Evolutionary conservation across 2,797 vertebrate genomes (phyloP).

Genomic region (Carapus acus): DNA sequence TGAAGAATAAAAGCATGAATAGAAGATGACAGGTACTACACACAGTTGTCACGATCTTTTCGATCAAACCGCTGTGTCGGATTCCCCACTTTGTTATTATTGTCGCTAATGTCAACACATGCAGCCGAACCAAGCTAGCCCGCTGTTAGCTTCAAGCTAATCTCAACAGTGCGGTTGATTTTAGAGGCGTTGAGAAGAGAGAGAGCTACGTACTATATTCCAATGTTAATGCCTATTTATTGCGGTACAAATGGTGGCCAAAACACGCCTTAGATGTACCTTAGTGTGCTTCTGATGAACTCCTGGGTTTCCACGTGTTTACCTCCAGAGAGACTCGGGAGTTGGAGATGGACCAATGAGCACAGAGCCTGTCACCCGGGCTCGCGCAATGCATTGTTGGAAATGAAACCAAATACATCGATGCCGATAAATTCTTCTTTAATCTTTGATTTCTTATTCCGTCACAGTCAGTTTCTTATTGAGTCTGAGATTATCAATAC

Average conservation of each 20-base stretch:
- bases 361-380: background rate
- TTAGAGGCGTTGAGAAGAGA: background rate
- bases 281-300: slow-evolving; percentile 10
- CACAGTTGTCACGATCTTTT: no score
- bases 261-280: slow-evolving; percentile 31
- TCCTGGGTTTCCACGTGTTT: slow-evolving; percentile 47
- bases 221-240: background rate
- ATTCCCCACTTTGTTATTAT: background rate
- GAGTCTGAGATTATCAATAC: no score
- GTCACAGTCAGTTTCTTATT: no score
- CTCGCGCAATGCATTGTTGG: slow-evolving; percentile 52
- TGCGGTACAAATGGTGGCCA: accelerated
- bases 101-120: background rate
- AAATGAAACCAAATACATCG: background rate
- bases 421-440: no score
- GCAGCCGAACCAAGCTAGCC: slow-evolving; percentile 37
- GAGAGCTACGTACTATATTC: background rate
- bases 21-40: no score
- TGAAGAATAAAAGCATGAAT: no score
- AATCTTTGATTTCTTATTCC: no score
- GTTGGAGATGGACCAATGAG: slow-evolving; percentile 8
- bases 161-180: background rate
- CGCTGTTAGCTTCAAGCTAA: background rate
- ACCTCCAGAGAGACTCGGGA: slow-evolving; percentile 31
- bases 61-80: background rate